A percentile compares a stretch with the other conserved stretches of the same genome.
Conservation (phyloP, 2,888 invertebrate genomes). For the Stegana nigrithorax region DNA sequence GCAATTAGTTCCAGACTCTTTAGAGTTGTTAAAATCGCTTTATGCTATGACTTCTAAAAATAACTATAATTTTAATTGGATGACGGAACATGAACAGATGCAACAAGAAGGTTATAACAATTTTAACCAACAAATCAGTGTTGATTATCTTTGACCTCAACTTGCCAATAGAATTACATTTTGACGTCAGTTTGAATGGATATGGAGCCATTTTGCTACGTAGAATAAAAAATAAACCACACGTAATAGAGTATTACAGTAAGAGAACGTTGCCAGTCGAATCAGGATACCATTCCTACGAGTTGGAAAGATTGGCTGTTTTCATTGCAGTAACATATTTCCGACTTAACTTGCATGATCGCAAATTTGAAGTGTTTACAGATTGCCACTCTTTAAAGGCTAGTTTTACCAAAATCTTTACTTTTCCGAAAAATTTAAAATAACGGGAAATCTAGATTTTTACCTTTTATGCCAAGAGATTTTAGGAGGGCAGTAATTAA, state of each 20-base stretch:
- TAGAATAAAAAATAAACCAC: neutral
- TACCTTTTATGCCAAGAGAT: constrained; percentile 28
- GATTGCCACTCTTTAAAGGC: no score
- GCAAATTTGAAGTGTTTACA: neutral
- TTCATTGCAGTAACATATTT: constrained; percentile 30
- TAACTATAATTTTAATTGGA: neutral
- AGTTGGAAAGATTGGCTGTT: constrained; percentile 33
- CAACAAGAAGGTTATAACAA: no score
- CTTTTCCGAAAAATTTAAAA: constrained; percentile 29
- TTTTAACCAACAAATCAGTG: constrained; percentile 26
- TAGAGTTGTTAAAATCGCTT: neutral
- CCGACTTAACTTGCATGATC: constrained; percentile 26
- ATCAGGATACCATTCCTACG: constrained; percentile 30
- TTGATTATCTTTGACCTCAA: constrained; percentile 29
- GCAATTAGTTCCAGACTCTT: neutral
- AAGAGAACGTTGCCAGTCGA: constrained; percentile 15
- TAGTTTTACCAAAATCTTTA: constrained; percentile 16
- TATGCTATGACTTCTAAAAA: neutral
- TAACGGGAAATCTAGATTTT: constrained; percentile 27
- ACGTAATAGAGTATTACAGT: constrained; percentile 25
- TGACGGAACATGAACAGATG: neutral
- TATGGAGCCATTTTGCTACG: constrained; percentile 12
- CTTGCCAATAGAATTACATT: constrained; percentile 27
- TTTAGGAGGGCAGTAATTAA: constrained; percentile 30
- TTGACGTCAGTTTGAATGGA: constrained; percentile 28